Evolutionary conservation across 2,888 invertebrate species (phyloP).

Genomic region (Drosophila tripunctata): DNA sequence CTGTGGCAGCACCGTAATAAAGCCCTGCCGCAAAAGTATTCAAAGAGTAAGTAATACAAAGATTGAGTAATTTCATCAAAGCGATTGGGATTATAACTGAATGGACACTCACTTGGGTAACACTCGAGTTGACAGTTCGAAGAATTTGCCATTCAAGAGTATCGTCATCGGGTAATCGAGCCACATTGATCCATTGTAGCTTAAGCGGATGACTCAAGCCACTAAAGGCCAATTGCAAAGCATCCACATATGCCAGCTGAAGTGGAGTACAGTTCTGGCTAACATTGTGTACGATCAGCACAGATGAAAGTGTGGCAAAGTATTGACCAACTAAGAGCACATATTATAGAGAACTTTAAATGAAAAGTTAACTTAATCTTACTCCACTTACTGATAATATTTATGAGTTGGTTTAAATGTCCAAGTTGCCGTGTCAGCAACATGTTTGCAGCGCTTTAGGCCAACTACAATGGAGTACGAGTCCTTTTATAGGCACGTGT

Average conservation of each 20-base stretch:
- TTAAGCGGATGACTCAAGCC: constrained; percentile 51
- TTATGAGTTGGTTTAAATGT: constrained; percentile 59
- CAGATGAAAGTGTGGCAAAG: constrained; percentile 73
- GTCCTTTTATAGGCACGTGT: constrained; percentile 14
- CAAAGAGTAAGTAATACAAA: too few species aligned
- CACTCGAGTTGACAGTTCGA: constrained; percentile 70
- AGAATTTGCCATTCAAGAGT: constrained; percentile 64
- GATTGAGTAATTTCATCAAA: background rate
- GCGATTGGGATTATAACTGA: background rate
- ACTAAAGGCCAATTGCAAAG: constrained; percentile 62
- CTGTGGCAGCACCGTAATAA: constrained; percentile 78
- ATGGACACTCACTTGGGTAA: constrained; percentile 70
- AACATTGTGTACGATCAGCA: constrained; percentile 78
- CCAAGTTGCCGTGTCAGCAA: constrained; percentile 41
- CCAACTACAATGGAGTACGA: background rate
- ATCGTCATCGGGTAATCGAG: constrained; percentile 41
- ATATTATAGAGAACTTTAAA: too few species aligned
- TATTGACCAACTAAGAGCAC: constrained; percentile 69
- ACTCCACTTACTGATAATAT: constrained; percentile 66
- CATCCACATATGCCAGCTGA: constrained; percentile 72
- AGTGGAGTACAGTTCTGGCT: constrained; percentile 34
- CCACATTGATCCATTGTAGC: constrained; percentile 81
- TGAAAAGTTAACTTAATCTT: too few species aligned
- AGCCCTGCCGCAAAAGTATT: constrained; percentile 80
- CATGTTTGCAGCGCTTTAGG: constrained; percentile 43